Evolutionary conservation across 2,888 invertebrate genomes (phyloP).

Genomic region (Erpobdella octoculata): DNA sequence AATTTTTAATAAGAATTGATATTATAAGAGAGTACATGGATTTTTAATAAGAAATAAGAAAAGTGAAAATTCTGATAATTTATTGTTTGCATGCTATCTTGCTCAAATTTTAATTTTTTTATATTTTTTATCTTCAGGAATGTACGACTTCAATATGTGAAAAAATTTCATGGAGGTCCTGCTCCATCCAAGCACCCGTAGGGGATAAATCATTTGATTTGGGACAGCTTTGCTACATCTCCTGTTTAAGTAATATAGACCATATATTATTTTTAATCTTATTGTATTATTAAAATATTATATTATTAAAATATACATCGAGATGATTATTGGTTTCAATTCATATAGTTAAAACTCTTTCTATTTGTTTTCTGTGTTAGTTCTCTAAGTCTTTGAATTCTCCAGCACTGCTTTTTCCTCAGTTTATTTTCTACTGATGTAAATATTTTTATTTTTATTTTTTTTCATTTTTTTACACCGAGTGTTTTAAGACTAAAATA

Average conservation of each 20-base stretch:
- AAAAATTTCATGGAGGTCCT: constrained; percentile 85
- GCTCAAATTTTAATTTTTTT: neutral
- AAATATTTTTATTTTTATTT: constrained; percentile 1
- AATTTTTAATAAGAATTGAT: no score
- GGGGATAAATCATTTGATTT: constrained; percentile 34
- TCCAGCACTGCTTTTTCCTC: no score
- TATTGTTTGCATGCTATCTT: neutral
- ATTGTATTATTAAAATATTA: neutral
- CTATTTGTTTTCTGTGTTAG: no score
- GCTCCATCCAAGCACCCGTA: constrained; percentile 58
- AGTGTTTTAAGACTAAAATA: no score
- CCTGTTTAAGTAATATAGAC: constrained; percentile 59
- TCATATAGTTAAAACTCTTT: no score
- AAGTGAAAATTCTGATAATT: no score
- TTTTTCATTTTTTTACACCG: constrained; percentile 19
- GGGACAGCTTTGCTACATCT: constrained; percentile 75
- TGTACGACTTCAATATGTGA: constrained; percentile 91
- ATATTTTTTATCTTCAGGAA: constrained; percentile 54
- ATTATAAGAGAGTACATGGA: no score
- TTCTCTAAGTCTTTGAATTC: no score
- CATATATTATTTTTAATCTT: no score
- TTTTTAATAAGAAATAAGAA: neutral
- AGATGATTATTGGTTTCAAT: no score
- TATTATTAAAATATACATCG: no score
- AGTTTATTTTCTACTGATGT: no score